Conservation (phyloP, 2,113 vertebrate genomes). For the Percopsis transmontana region DNA sequence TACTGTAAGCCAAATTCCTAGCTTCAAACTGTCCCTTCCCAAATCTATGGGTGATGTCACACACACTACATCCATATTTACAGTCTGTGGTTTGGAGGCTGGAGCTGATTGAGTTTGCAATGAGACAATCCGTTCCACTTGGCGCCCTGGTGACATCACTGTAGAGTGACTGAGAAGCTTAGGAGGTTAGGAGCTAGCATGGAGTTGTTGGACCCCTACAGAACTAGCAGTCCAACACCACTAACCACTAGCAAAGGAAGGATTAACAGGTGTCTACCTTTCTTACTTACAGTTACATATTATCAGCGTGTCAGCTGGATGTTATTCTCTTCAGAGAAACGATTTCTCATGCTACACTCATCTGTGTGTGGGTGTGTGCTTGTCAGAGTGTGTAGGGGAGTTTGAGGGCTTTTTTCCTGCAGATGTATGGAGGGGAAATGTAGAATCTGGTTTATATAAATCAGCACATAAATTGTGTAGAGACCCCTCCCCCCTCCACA, state of each 20-base stretch:
- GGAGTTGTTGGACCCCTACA: too few relatives aligned
- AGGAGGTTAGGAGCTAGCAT: too few relatives aligned
- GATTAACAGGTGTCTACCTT: neutral
- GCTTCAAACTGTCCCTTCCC: too few relatives aligned
- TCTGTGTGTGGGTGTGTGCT: neutral
- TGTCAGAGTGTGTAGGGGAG: neutral
- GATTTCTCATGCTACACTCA: neutral
- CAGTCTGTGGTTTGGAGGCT: too few relatives aligned
- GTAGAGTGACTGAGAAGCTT: too few relatives aligned
- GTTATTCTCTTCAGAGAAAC: conserved; percentile 1
- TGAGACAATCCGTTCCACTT: too few relatives aligned
- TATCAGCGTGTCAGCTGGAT: neutral
- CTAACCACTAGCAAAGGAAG: neutral
- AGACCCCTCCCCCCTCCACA: conserved; percentile 1
- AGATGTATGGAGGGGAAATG: neutral
- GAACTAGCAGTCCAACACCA: neutral
- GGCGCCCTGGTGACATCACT: too few relatives aligned
- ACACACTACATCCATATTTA: too few relatives aligned
- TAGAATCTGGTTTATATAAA: neutral
- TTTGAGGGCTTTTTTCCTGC: neutral
- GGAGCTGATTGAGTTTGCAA: too few relatives aligned
- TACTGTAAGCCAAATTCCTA: too few relatives aligned
- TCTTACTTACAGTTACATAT: neutral
- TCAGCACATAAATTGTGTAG: conserved; percentile 22
- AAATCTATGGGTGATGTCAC: too few relatives aligned